A percentile compares a stretch with the other conserved stretches of the same genome.
These are phyloP conservation scores for Porites rus DNA, from an alignment of 92 coral and sea anemone genomes.

Conservation along the genomic window DNA sequence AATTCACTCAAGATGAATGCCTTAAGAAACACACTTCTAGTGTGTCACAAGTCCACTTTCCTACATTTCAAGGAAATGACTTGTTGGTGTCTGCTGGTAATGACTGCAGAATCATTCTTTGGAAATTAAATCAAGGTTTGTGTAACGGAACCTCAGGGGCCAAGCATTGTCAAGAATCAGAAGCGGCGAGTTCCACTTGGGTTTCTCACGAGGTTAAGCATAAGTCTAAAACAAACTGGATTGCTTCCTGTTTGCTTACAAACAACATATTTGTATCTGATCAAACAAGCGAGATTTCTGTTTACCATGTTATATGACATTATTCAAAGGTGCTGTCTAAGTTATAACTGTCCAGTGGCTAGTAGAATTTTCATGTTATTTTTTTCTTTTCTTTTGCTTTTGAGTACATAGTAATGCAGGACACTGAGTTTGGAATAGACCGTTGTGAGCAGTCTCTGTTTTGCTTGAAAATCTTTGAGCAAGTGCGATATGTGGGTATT, in stretches of 20 bases:
- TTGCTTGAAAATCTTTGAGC: too few relatives aligned
- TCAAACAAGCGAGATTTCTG: slow-evolving; percentile 75
- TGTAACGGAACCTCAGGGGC: slow-evolving; percentile 19
- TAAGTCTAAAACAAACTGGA: slow-evolving; percentile 92
- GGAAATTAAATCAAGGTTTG: slow-evolving; percentile 58
- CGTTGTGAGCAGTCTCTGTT: too few relatives aligned
- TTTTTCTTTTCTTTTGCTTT: too few relatives aligned
- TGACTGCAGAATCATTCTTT: slow-evolving; percentile 82
- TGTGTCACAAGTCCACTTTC: slow-evolving; percentile 90
- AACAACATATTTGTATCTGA: slow-evolving; percentile 82
- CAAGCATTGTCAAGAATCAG: slow-evolving; percentile 1
- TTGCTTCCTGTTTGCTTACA: slow-evolving; percentile 62
- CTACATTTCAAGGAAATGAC: slow-evolving; percentile 54
- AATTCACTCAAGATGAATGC: slow-evolving; percentile 56
- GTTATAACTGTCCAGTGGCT: too few relatives aligned
- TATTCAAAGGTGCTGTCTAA: neutral
- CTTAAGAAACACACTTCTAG: slow-evolving; percentile 78
- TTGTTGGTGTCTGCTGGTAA: slow-evolving; percentile 87
- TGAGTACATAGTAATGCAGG: too few relatives aligned
- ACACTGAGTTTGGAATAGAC: too few relatives aligned
- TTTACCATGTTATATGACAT: slow-evolving; percentile 68
- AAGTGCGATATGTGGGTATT: too few relatives aligned
- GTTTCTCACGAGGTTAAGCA: slow-evolving; percentile 63
- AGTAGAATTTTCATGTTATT: too few relatives aligned
- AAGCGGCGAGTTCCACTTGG: neutral